Evolutionary conservation across 2,113 vertebrate genomes (phyloP).

Genomic region (Zosterops hypoxanthus): DNA sequence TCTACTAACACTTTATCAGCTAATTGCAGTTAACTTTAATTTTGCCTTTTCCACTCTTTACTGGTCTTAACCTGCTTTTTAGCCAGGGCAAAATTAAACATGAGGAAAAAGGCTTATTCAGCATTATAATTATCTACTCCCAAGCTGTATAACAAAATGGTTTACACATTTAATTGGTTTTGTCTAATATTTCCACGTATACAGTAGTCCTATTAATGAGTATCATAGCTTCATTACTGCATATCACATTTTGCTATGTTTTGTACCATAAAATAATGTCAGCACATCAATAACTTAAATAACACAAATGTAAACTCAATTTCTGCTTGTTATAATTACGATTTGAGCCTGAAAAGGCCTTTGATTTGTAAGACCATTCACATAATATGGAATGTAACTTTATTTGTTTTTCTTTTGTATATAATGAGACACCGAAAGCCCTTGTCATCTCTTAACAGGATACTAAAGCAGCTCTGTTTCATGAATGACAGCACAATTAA

Average conservation of each 20-base stretch:
- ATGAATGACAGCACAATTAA: conserved; percentile 80
- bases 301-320: conserved; percentile 65
- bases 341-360: conserved; percentile 43
- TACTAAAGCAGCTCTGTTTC: conserved; percentile 74
- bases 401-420: conserved; percentile 72
- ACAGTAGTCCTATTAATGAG: conserved; percentile 50
- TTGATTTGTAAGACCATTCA: conserved; percentile 71
- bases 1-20: background rate
- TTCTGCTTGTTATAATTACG: conserved; percentile 48
- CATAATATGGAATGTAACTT: conserved; percentile 77
- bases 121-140: conserved; percentile 41
- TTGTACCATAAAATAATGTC: conserved; percentile 43
- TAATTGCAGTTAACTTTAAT: background rate
- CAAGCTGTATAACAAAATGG: conserved; percentile 61
- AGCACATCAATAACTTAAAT: conserved; percentile 59
- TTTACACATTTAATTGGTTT: conserved; percentile 52
- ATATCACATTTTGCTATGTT: conserved; percentile 41
- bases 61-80: background rate
- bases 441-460: conserved; percentile 77
- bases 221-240: conserved; percentile 40
- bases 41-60: conserved; percentile 42
- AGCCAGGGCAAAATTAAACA: conserved; percentile 39
- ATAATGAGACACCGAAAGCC: conserved; percentile 73
- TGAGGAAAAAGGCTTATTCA: conserved; percentile 58
- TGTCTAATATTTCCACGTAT: conserved; percentile 40